Conservation (phyloP, 2,888 invertebrate genomes). For the Diarsia brunnea region DNA sequence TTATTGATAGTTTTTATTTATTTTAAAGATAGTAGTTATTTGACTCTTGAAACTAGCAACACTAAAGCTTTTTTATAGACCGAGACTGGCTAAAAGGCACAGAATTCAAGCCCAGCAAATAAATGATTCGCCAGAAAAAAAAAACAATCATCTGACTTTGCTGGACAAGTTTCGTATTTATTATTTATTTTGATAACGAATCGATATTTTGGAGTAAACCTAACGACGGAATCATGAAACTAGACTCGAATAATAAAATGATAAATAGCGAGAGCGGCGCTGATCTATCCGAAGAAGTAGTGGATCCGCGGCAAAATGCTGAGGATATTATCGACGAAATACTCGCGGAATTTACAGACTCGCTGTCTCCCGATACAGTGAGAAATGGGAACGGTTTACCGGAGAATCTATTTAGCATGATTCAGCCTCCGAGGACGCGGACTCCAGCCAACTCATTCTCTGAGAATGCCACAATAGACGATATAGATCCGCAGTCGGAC, state of each 20-base stretch:
- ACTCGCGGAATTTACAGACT: constrained; percentile 87
- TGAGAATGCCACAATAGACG: constrained; percentile 85
- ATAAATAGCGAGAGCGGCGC: constrained; percentile 85
- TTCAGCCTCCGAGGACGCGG: constrained; percentile 86
- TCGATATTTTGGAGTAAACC: constrained; percentile 73
- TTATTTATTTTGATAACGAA: constrained; percentile 84
- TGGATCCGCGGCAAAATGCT: constrained; percentile 87
- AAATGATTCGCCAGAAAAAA: constrained; percentile 30
- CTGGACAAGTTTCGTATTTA: constrained; percentile 70
- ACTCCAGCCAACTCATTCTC: constrained; percentile 88
- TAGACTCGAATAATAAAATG: constrained; percentile 89
- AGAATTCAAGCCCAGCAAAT: constrained; percentile 6
- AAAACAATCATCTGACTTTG: constrained; percentile 85
- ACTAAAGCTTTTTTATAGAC: constrained; percentile 35
- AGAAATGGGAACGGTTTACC: constrained; percentile 84
- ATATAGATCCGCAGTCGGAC: constrained; percentile 88
- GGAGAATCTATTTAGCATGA: constrained; percentile 83
- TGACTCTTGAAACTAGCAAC: constrained; percentile 70
- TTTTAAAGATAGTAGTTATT: constrained; percentile 30
- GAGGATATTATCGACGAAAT: constrained; percentile 89
- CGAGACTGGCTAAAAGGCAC: constrained; percentile 17
- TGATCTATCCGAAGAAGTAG: constrained; percentile 85
- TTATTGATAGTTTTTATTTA: constrained; percentile 13
- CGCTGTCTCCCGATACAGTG: constrained; percentile 79
- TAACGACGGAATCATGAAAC: constrained; percentile 81